A percentile compares a stretch with the other conserved stretches of the same genome.
These are phyloP conservation scores for Irena cyanogastra DNA, from an alignment of 2,113 vertebrate genomes.

Conservation along the genomic window DNA sequence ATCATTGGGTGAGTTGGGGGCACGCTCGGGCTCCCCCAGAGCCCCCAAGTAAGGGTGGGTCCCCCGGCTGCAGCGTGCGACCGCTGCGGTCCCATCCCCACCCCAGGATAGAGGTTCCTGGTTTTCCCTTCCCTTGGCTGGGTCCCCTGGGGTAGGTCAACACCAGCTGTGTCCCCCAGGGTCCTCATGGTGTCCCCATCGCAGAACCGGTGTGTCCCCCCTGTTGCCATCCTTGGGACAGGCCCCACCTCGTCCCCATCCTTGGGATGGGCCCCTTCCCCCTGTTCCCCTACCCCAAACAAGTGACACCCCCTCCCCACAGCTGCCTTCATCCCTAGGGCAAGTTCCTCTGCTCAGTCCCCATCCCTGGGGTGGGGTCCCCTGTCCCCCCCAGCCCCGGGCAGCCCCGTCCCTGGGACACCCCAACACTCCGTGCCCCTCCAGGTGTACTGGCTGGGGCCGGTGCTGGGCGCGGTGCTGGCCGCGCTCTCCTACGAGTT, in stretches of 20 bases:
- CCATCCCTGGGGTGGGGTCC: not conserved
- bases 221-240: not conserved
- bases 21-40: rapidly evolving
- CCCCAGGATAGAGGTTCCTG: rapidly evolving
- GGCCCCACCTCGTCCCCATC: not conserved
- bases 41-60: not conserved
- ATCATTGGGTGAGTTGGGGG: conserved; percentile 76
- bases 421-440: not conserved
- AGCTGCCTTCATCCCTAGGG: not conserved
- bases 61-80: not conserved
- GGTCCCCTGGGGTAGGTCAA: too few species aligned
- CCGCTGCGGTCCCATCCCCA: rapidly evolving
- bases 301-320: not conserved
- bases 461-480: conserved; percentile 71
- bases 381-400: not conserved
- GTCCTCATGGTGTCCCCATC: not conserved
- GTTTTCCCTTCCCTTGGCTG: not conserved
- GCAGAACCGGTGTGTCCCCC: not conserved
- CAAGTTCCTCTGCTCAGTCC: not conserved
- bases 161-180: not conserved
- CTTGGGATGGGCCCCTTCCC: too few species aligned
- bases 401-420: not conserved
- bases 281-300: not conserved
- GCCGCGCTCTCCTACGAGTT: conserved; percentile 78
- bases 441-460: conserved; percentile 80